Conservation (phyloP, 2,113 vertebrate species). For the Tricholaema leucomelas region DNA sequence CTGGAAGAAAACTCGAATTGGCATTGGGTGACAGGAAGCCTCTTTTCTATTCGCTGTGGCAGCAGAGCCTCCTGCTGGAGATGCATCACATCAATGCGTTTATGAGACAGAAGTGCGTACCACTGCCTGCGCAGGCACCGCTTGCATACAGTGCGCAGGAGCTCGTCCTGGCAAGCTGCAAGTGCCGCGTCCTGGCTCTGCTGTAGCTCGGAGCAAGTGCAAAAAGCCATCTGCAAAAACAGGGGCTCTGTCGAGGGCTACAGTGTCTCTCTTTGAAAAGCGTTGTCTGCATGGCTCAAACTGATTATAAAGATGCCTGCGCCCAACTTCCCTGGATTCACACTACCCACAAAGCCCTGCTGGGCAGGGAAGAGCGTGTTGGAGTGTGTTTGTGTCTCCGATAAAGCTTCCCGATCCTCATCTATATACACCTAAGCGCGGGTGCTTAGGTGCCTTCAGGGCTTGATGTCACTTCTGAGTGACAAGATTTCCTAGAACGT, state of each 20-base stretch:
- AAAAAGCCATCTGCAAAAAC: background rate
- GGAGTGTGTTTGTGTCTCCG: background rate
- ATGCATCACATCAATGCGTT: background rate
- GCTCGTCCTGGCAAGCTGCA: background rate
- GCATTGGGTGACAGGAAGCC: background rate
- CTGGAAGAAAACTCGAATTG: background rate
- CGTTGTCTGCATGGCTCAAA: background rate
- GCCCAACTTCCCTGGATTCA: background rate
- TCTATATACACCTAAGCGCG: background rate
- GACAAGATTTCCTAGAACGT: background rate
- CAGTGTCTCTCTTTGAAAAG: background rate
- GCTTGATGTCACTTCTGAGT: background rate
- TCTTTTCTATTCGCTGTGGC: background rate
- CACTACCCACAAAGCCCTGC: fast-evolving
- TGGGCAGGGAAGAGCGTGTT: background rate
- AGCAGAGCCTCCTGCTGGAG: background rate
- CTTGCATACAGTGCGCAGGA: background rate
- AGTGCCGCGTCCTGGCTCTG: background rate
- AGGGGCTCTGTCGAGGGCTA: background rate
- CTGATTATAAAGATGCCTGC: background rate
- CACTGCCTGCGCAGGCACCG: too few species aligned
- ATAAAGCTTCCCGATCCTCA: background rate
- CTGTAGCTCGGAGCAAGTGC: background rate
- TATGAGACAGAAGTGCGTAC: background rate
- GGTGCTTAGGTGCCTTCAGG: background rate